Conservation (phyloP, 1,140 invertebrate genomes). For the Asbolus verrucosus region DNA sequence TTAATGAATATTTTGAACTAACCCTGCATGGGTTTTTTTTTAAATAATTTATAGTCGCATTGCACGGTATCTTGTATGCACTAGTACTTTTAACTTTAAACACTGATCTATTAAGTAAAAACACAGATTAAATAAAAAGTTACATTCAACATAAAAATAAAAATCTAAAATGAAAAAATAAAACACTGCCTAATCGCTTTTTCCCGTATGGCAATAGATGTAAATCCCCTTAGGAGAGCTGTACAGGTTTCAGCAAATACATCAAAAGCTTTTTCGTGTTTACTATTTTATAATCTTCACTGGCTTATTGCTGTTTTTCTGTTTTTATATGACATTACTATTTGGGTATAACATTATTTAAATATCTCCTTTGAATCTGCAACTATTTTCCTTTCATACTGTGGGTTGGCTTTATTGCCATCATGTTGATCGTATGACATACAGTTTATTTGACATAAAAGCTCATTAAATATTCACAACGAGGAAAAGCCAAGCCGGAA, state of each 20-base stretch:
- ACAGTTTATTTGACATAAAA: too few species aligned
- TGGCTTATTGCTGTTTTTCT: slow-evolving; percentile 34
- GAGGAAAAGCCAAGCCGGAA: slow-evolving; percentile 1
- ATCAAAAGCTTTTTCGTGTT: slow-evolving; percentile 29
- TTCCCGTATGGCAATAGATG: slow-evolving; percentile 22
- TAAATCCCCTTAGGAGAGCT: slow-evolving; percentile 27
- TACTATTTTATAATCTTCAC: slow-evolving; percentile 31
- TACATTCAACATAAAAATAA: not conserved
- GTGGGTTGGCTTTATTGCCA: too few species aligned
- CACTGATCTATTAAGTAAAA: too few species aligned
- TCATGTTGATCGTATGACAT: too few species aligned
- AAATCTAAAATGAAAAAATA: not conserved
- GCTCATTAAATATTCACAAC: slow-evolving; percentile 9
- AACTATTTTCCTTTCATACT: too few species aligned
- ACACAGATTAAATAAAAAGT: not conserved
- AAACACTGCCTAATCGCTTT: slow-evolving; percentile 27
- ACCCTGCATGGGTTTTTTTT: too few species aligned
- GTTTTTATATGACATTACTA: not conserved
- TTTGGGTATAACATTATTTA: not conserved
- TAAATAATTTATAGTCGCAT: too few species aligned
- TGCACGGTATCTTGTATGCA: slow-evolving; percentile 14
- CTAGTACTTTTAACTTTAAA: slow-evolving; percentile 7
- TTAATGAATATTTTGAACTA: too few species aligned
- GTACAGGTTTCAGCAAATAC: slow-evolving; percentile 24
- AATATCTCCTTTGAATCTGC: slow-evolving; percentile 25